Conservation (phyloP, 2,888 invertebrate species). For the Pyrrhosoma nymphula region DNA sequence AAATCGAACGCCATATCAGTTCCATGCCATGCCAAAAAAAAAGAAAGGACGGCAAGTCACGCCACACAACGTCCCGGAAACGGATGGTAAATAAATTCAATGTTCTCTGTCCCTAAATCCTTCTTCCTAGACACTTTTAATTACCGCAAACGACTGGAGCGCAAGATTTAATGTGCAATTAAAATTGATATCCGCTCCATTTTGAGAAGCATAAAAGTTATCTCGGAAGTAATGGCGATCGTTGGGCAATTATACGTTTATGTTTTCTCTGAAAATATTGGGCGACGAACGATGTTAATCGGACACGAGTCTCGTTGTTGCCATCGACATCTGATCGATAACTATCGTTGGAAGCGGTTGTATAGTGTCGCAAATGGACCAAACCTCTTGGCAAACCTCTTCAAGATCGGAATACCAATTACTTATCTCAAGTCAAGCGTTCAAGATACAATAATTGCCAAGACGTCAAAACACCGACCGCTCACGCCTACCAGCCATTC, state of each 20-base stretch:
- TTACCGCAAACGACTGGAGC: neutral
- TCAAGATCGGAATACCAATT: neutral
- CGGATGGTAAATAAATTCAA: neutral
- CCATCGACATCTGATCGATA: neutral
- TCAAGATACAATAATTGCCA: neutral
- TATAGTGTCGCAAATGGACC: neutral
- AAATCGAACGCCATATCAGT: neutral
- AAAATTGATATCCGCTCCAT: neutral
- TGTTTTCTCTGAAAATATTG: neutral
- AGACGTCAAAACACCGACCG: neutral
- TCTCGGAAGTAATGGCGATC: neutral
- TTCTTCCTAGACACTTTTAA: neutral
- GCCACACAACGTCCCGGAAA: neutral
- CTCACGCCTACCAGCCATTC: neutral
- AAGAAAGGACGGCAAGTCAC: neutral
- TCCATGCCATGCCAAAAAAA: neutral
- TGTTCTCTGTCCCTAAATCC: neutral
- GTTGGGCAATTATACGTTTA: neutral
- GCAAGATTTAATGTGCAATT: neutral
- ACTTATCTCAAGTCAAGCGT: neutral
- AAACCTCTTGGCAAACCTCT: neutral
- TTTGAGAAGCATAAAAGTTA: neutral
- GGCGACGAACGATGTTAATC: neutral
- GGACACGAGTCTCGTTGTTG: neutral
- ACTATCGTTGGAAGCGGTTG: no score